A percentile compares a stretch with the other conserved stretches of the same genome.
Conservation (phyloP, 2,113 vertebrate genomes). For the Cricetomys ansorgei region DNA sequence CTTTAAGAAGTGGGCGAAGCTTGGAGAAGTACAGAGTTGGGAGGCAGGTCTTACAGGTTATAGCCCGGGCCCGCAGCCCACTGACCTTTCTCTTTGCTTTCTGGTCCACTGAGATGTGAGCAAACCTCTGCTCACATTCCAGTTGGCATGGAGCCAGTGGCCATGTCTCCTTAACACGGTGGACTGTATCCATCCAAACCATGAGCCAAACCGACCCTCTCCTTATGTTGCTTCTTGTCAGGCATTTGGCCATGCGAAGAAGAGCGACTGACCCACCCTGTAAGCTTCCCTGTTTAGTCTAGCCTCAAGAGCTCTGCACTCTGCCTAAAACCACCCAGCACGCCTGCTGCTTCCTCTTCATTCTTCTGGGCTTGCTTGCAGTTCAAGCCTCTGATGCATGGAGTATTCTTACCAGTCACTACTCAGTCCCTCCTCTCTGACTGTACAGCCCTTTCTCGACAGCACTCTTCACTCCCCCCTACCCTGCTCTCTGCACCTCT, state of each 20-base stretch:
- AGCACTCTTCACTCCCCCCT: background rate
- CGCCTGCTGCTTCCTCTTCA: no score
- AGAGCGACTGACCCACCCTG: background rate
- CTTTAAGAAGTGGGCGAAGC: background rate
- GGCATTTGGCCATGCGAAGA: background rate
- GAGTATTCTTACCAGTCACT: background rate
- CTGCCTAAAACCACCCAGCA: background rate
- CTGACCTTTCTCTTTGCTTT: background rate
- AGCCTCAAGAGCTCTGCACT: background rate
- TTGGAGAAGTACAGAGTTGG: background rate
- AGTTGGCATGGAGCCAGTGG: background rate
- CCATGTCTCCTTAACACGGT: background rate
- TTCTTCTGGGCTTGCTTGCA: background rate
- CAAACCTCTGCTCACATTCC: background rate
- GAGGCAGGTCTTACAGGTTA: background rate
- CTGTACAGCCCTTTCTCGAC: background rate
- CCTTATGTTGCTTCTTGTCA: background rate
- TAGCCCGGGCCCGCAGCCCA: background rate
- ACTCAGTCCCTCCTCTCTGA: background rate
- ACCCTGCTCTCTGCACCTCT: background rate
- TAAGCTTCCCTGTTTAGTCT: background rate
- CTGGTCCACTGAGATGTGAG: background rate
- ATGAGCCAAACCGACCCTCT: background rate
- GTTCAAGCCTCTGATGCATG: background rate
- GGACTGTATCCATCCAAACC: background rate